Evolutionary conservation across 1,140 invertebrate species (phyloP).

Genomic region (Lysiphlebus fabarum): DNA sequence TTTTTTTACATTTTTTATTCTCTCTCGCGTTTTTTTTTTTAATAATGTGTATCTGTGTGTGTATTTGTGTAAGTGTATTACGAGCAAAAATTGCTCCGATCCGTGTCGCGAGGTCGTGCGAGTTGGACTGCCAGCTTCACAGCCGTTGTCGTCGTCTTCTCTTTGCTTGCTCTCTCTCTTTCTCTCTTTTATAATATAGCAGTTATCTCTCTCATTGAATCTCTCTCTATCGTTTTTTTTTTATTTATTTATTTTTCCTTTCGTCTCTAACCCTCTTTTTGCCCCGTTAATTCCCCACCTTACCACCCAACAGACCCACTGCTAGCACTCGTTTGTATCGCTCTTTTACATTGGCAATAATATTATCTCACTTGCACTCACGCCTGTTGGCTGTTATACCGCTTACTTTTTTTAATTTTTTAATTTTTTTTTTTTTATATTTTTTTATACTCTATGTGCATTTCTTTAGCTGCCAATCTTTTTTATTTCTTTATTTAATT

Average conservation of each 20-base stretch:
- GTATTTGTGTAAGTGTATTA: background rate
- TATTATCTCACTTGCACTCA: constrained; percentile 4
- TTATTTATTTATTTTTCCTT: background rate
- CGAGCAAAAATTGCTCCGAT: constrained; percentile 7
- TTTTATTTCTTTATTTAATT: no score
- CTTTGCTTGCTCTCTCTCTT: constrained; percentile 12
- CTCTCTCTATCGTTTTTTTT: background rate
- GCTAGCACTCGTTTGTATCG: no score
- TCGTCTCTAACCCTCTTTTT: background rate
- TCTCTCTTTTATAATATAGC: constrained; percentile 4
- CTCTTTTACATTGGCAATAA: no score
- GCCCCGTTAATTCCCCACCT: background rate
- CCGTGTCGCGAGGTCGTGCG: constrained; percentile 22
- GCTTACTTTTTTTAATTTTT: no score
- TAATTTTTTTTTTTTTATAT: no score
- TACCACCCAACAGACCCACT: no score
- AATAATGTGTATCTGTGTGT: no score
- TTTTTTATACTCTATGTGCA: background rate
- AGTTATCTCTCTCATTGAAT: constrained; percentile 7
- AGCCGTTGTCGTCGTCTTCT: constrained; percentile 7
- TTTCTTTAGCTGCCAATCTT: background rate
- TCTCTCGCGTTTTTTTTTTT: background rate
- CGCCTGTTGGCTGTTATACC: background rate
- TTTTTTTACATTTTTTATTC: background rate
- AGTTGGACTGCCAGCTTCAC: constrained; percentile 22